Conservation (phyloP, 2,888 invertebrate genomes). For the Hipparchia sbordonii region DNA sequence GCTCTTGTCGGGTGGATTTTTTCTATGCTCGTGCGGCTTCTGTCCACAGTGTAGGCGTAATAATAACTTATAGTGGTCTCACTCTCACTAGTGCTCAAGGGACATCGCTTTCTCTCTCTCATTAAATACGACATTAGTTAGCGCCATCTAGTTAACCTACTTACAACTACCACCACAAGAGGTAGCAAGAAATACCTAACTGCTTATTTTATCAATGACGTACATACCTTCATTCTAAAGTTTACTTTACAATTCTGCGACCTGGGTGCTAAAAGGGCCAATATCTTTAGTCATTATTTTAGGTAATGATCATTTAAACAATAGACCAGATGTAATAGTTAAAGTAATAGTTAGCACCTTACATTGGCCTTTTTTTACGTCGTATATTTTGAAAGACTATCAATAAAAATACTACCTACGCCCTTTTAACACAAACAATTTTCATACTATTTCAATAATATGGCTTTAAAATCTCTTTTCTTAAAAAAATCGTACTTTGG, state of each 20-base stretch:
- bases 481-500: too few species aligned
- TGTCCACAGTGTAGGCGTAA: slow-evolving; percentile 76
- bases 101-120: slow-evolving; percentile 50
- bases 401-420: too few species aligned
- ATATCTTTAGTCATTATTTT: too few species aligned
- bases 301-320: too few species aligned
- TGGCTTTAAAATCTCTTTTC: too few species aligned
- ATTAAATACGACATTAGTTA: slow-evolving; percentile 49
- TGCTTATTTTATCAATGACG: slow-evolving; percentile 40
- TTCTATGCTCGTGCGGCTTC: slow-evolving; percentile 79
- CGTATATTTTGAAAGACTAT: too few species aligned
- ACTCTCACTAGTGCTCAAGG: slow-evolving; percentile 51
- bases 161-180: slow-evolving; percentile 51
- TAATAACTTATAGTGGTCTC: slow-evolving; percentile 68
- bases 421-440: too few species aligned
- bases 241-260: slow-evolving; percentile 25
- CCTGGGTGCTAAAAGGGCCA: too few species aligned
- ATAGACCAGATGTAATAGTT: too few species aligned
- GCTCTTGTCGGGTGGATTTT: slow-evolving; percentile 74
- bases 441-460: too few species aligned
- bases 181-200: slow-evolving; percentile 23
- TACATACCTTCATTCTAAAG: slow-evolving; percentile 32
- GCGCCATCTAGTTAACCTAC: slow-evolving; percentile 71
- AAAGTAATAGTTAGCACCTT: too few species aligned
- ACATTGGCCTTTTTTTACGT: too few species aligned